These are phyloP conservation scores for Acrossocheilus fasciatus DNA, from an alignment of 2,797 vertebrate species.

Conservation along the genomic window DNA sequence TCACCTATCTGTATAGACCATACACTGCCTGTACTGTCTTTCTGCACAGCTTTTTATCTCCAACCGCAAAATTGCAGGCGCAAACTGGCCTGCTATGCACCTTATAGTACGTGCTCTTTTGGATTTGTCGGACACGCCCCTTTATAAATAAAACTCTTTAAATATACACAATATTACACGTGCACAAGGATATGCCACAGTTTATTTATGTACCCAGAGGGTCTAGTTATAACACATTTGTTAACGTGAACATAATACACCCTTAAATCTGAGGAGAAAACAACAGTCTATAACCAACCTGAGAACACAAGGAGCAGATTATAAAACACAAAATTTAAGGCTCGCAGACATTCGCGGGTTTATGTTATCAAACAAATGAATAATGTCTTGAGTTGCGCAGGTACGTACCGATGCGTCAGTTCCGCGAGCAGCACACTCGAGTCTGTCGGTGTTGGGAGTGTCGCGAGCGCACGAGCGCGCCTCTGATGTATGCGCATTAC, in stretches of 20 bases:
- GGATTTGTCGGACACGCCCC: neutral
- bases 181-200: neutral
- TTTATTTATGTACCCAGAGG: neutral
- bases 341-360: neutral
- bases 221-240: neutral
- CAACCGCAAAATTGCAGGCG: neutral
- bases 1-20: neutral
- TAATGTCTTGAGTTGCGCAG: neutral
- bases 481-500: conserved; percentile 21
- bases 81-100: neutral
- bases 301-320: neutral
- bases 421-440: neutral
- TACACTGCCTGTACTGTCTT: neutral
- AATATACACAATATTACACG: neutral
- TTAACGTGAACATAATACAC: neutral
- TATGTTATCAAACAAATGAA: neutral
- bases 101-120: no score
- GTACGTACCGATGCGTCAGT: conserved; percentile 20
- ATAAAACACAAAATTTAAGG: neutral
- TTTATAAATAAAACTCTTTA: neutral
- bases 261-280: neutral
- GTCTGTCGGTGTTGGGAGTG: no score
- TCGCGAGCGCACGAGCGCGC: neutral
- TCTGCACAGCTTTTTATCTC: neutral
- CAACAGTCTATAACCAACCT: neutral